phyloP scores from a whole-genome alignment of 2,888 invertebrate genomes.

The Aleiodes leptofemur region DNA sequence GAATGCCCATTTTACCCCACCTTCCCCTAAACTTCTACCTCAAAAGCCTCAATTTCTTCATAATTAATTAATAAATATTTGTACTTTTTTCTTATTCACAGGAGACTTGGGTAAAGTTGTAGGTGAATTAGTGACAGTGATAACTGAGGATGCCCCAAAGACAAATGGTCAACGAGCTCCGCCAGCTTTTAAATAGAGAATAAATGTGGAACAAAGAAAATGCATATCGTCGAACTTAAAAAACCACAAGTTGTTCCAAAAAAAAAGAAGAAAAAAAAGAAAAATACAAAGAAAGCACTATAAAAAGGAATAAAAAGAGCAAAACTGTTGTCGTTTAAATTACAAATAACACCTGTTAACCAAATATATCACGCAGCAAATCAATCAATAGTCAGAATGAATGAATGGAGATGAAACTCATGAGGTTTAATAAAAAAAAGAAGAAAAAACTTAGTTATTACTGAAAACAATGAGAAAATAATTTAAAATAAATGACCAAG shows the following conservation, averaged over 20 bases:
- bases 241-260: conserved; percentile 37
- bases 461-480: conserved; percentile 50
- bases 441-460: conserved; percentile 53
- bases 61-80: background rate
- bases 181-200: conserved; percentile 68
- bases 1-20: no score
- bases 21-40: no score
- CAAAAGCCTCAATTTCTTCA: background rate
- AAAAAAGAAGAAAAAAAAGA: background rate
- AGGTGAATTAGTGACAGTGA: conserved; percentile 91
- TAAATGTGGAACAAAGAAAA: conserved; percentile 28
- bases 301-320: conserved; percentile 1
- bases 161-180: conserved; percentile 70
- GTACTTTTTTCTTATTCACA: conserved; percentile 70
- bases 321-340: conserved; percentile 11
- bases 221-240: conserved; percentile 47
- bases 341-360: conserved; percentile 37
- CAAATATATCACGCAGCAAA: conserved; percentile 39
- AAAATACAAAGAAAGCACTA: background rate
- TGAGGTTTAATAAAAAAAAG: background rate
- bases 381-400: conserved; percentile 34
- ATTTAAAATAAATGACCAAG: conserved; percentile 64
- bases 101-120: conserved; percentile 92
- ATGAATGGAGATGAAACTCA: conserved; percentile 13
- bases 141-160: conserved; percentile 83